Conservation (phyloP, 2,113 vertebrate species). For the Channa argus region DNA sequence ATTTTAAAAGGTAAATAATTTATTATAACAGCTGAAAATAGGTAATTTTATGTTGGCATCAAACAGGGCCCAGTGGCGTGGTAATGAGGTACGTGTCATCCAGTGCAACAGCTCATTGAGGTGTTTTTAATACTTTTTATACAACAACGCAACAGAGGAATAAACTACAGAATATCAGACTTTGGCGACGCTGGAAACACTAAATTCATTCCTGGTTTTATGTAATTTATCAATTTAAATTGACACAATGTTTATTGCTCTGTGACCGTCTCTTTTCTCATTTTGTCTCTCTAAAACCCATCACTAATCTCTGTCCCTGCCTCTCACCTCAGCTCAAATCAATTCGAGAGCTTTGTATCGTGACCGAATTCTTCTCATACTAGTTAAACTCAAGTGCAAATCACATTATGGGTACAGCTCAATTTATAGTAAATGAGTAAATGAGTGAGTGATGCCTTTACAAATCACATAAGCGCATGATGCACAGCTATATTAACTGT, state of each 20-base stretch:
- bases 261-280: not conserved
- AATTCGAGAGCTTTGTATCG: not conserved
- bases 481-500: not conserved
- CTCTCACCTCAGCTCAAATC: slow-evolving; percentile 6
- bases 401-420: not conserved
- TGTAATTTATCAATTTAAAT: slow-evolving; percentile 1
- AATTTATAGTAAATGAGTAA: not conserved
- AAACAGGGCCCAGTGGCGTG: not conserved
- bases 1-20: not conserved
- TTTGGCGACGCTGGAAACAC: not conserved
- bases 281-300: not conserved
- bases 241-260: slow-evolving; percentile 1
- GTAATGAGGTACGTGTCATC: slow-evolving; percentile 1
- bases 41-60: not conserved
- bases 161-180: not conserved
- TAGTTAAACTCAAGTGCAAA: not conserved
- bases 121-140: slow-evolving; percentile 1
- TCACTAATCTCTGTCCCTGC: not conserved
- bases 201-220: not conserved
- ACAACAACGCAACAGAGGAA: not conserved
- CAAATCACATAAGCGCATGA: not conserved
- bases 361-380: slow-evolving; percentile 3
- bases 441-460: not conserved
- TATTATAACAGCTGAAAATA: not conserved
- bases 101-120: not conserved